Conservation (phyloP, 2,113 vertebrate species). For the Chiloscyllium plagiosum region DNA sequence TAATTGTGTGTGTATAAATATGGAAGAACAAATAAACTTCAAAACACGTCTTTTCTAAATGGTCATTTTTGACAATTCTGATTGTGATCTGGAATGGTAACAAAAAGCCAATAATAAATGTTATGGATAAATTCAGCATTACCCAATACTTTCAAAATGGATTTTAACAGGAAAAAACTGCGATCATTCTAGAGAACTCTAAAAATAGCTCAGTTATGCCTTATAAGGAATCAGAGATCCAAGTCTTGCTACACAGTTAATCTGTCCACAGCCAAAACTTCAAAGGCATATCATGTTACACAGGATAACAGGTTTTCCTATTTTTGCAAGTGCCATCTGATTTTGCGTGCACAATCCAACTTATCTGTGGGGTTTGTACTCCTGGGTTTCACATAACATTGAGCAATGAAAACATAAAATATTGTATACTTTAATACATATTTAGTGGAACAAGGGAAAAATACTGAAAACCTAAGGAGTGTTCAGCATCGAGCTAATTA, state of each 20-base stretch:
- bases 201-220: constrained; percentile 34
- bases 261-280: not conserved
- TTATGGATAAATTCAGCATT: not conserved
- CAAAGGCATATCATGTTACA: not conserved
- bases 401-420: not conserved
- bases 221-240: constrained; percentile 27
- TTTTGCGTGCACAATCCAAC: not conserved
- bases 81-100: not conserved
- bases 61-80: not conserved
- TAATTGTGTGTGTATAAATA: not conserved
- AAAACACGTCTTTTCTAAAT: not conserved
- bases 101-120: not conserved
- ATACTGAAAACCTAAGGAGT: not conserved
- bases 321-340: not conserved
- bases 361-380: not conserved
- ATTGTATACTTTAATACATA: not conserved
- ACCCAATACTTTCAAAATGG: constrained; percentile 14
- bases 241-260: not conserved
- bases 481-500: not conserved
- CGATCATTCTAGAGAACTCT: constrained; percentile 9
- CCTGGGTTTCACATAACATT: not conserved
- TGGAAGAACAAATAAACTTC: not conserved
- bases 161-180: not conserved
- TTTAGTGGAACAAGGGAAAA: not conserved
- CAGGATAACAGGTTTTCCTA: not conserved